These are phyloP conservation scores for Stictonetta naevosa DNA, from an alignment of 2,113 vertebrate species.

Conservation along the genomic window DNA sequence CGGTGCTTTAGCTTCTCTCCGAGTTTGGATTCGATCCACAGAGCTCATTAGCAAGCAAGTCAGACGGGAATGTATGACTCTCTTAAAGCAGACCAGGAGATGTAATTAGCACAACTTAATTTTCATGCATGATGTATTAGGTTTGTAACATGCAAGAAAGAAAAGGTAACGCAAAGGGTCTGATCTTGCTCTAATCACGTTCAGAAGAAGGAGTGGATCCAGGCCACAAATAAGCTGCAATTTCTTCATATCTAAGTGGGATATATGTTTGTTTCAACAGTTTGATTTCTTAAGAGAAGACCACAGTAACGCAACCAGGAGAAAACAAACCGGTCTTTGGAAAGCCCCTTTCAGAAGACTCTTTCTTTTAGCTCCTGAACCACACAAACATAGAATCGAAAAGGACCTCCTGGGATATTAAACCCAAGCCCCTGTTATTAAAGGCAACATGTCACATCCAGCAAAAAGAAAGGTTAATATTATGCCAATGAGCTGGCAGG, in stretches of 20 bases:
- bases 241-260: not conserved
- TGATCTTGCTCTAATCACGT: not conserved
- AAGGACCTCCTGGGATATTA: not conserved
- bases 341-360: not conserved
- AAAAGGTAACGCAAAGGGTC: not conserved
- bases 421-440: not conserved
- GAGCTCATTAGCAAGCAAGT: not conserved
- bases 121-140: not conserved
- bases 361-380: not conserved
- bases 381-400: not conserved
- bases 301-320: not conserved
- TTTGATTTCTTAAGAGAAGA: not conserved
- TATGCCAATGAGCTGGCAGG: conserved; percentile 10
- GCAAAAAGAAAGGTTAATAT: not conserved
- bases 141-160: not conserved
- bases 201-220: not conserved
- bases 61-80: not conserved
- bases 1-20: not conserved
- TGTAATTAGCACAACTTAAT: not conserved
- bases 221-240: not conserved
- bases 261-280: not conserved
- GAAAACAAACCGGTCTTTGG: not conserved
- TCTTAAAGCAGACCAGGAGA: not conserved
- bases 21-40: not conserved
- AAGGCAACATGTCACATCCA: conserved; percentile 5